Conservation (phyloP, 2,888 invertebrate genomes). For the Choreutis nemorana region DNA sequence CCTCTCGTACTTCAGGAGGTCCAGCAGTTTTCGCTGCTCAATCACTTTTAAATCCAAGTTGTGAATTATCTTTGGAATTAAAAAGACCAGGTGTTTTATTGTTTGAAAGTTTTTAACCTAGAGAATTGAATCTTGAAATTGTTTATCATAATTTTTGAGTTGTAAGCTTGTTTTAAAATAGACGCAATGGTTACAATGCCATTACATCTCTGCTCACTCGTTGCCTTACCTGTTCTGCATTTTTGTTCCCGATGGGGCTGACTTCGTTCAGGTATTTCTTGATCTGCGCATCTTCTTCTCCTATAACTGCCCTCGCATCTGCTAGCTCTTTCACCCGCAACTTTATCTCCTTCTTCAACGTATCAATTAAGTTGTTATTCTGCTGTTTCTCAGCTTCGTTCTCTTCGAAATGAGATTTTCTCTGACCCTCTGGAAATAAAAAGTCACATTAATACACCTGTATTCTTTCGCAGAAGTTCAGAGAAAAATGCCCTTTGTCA, state of each 20-base stretch:
- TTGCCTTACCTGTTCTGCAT: slow-evolving; percentile 44
- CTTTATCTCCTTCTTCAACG: slow-evolving; percentile 78
- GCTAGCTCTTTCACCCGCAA: slow-evolving; percentile 68
- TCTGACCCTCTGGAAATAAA: slow-evolving; percentile 80
- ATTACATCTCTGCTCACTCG: background rate
- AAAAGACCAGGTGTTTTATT: background rate
- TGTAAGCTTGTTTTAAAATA: no score
- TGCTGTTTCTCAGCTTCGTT: slow-evolving; percentile 78
- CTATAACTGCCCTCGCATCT: slow-evolving; percentile 58
- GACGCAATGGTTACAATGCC: no score
- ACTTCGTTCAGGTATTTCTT: slow-evolving; percentile 53
- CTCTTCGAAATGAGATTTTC: slow-evolving; percentile 84
- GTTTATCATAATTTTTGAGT: slow-evolving; percentile 1
- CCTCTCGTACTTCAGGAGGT: slow-evolving; percentile 74
- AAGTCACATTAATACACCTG: no score
- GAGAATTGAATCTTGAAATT: background rate
- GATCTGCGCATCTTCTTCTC: slow-evolving; percentile 49
- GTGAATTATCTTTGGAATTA: slow-evolving; percentile 35
- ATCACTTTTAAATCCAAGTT: slow-evolving; percentile 74
- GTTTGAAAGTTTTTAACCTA: background rate
- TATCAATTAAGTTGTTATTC: slow-evolving; percentile 73
- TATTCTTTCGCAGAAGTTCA: no score
- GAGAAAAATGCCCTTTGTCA: no score
- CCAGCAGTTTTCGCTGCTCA: slow-evolving; percentile 76
- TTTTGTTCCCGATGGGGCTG: slow-evolving; percentile 46